A percentile compares a stretch with the other conserved stretches of the same genome.
These are phyloP conservation scores for Gracilinanus agilis DNA, from an alignment of 2,113 vertebrate genomes.

Conservation along the genomic window DNA sequence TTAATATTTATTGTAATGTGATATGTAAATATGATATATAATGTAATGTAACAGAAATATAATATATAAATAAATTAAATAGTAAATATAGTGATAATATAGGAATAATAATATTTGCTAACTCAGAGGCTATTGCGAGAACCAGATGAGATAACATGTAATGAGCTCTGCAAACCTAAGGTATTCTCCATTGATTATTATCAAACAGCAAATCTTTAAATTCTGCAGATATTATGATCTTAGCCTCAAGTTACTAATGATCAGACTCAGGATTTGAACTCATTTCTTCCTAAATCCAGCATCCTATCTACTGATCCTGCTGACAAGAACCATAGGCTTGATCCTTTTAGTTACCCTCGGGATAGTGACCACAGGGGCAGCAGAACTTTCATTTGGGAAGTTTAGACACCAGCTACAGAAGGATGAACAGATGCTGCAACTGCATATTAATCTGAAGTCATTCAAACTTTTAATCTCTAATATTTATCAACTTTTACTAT, in stretches of 20 bases:
- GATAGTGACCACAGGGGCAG: neutral
- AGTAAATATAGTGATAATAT: too few species aligned
- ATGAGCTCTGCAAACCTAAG: neutral
- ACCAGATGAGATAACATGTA: neutral
- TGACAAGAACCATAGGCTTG: neutral
- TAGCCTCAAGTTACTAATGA: neutral
- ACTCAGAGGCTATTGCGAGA: neutral
- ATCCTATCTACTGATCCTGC: neutral
- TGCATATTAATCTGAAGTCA: neutral
- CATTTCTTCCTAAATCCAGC: neutral
- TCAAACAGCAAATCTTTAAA: neutral
- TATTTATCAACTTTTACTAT: constrained; percentile 16
- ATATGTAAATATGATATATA: too few species aligned
- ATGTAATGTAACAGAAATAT: too few species aligned
- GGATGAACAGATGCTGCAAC: neutral
- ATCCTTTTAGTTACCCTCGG: neutral
- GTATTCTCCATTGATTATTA: neutral
- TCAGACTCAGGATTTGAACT: neutral
- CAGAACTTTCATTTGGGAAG: neutral
- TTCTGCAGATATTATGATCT: neutral
- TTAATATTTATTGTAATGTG: too few species aligned
- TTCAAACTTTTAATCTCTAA: neutral
- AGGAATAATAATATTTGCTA: neutral
- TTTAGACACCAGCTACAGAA: neutral
- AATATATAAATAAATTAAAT: too few species aligned